Percentiles rank a stretch among this genome's conserved stretches.
phyloP scores from a whole-genome alignment of 1,140 invertebrate genomes.

The Mactra quadrangularis region DNA sequence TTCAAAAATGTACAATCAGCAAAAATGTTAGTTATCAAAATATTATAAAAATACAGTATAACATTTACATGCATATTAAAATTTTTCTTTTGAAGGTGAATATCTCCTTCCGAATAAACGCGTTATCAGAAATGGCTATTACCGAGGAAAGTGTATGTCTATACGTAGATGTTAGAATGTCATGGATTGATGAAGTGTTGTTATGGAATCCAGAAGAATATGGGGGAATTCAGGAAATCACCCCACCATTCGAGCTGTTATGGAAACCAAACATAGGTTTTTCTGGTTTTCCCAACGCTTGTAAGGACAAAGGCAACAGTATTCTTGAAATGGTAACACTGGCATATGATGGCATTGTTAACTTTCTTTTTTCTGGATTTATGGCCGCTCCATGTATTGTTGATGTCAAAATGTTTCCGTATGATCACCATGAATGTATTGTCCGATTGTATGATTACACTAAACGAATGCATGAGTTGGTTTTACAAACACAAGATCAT shows the following conservation, averaged over 20 bases:
- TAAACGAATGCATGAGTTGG: background rate
- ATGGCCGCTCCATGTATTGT: background rate
- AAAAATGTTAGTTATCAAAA: too few species aligned
- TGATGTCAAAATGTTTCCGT: background rate
- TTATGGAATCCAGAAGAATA: background rate
- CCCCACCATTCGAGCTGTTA: background rate
- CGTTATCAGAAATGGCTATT: too few species aligned
- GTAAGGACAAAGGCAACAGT: background rate
- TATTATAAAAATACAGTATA: too few species aligned
- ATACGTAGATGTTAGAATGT: too few species aligned
- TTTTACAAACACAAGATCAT: too few species aligned
- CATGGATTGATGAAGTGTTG: background rate
- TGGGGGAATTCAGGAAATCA: background rate
- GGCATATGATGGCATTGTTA: background rate
- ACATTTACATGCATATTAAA: too few species aligned
- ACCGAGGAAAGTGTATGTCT: too few species aligned
- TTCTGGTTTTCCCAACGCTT: background rate
- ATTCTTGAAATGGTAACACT: background rate
- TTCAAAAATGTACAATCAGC: too few species aligned
- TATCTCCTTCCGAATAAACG: too few species aligned
- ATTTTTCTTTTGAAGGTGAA: too few species aligned
- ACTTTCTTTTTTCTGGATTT: background rate
- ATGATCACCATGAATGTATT: too few species aligned
- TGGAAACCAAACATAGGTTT: slow-evolving; percentile 2
- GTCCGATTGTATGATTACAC: background rate